Base-by-base conservation (phyloP, 2,113 vertebrate genomes). In the Cryptomyrus ogoouensis region DNA sequence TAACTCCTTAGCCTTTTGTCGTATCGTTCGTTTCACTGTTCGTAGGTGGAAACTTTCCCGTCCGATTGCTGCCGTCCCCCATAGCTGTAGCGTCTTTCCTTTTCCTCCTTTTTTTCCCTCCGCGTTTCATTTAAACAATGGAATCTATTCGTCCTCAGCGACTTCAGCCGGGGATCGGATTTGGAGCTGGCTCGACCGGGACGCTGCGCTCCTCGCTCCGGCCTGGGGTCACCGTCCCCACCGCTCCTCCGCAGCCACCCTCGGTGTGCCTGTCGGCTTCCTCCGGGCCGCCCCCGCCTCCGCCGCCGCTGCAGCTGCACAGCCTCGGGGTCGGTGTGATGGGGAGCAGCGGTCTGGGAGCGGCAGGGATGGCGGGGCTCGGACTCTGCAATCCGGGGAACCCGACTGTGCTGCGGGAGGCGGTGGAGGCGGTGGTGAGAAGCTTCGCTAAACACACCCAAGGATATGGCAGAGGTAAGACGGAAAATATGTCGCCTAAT, bases 391-490 rank as follows among this genome's bases (percentile, higher is more conserved):
- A 95, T 92, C 95, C 95, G 35, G 96, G 96, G 83, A 98, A 97
- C 93, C 98, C 97, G 13, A 97, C 97, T 0, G 97, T 98, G 93
- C 95, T 98, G 94, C 95, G 97, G 92, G 97, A 99, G 92, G 98
- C 98, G 5, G 98, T 99, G 95, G 98, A 99, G 94, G 98, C 98
- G 5, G 98, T 99, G 92, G 98, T 99, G 88, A 93, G 97, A 93
- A 99, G 98, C 96, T 99, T 99, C 95, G 98, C 98, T 90, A 98
- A 98, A 92, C 98, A 99, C 96, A 99, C 98, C 13, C 98, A 99
- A 92, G 98, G 98, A 87, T 99, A 99, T 91, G 97, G 98, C 92
- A 96, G 98, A 95, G 98, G 98, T 99, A 96, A 96, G 95, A 90
- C 49, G 80, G 49, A 3, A 50, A 53, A 52, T 53, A n/a, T 35